These are phyloP conservation scores for Ochropacha duplaris DNA, from an alignment of 2,888 invertebrate species.

Conservation along the genomic window DNA sequence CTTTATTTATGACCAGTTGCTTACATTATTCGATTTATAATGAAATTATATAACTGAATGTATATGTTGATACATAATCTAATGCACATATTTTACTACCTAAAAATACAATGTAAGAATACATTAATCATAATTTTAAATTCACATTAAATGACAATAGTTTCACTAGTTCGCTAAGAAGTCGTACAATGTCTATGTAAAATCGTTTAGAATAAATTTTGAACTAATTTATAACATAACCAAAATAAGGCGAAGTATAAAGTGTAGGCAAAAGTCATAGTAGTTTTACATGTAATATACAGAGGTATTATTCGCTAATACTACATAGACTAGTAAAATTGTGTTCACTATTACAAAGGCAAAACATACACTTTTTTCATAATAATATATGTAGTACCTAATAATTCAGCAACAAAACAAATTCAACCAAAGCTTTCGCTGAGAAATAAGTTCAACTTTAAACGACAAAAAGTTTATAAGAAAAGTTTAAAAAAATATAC, in stretches of 20 bases:
- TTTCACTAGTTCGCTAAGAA: too few relatives aligned
- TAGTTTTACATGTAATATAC: conserved; percentile 44
- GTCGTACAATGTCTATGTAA: neutral
- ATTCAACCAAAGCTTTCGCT: conserved; percentile 44
- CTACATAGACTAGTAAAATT: conserved; percentile 73
- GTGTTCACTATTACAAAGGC: conserved; percentile 56
- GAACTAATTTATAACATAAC: neutral
- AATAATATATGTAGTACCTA: conserved; percentile 31
- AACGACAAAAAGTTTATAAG: conserved; percentile 9
- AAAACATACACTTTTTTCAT: conserved; percentile 21
- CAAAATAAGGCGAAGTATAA: neutral
- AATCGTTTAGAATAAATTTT: neutral
- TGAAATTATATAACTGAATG: neutral
- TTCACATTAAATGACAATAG: neutral
- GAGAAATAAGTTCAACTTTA: conserved; percentile 28
- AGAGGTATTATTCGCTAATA: conserved; percentile 67
- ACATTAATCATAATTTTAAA: neutral
- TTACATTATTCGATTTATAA: neutral
- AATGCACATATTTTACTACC: neutral
- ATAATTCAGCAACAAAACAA: conserved; percentile 54
- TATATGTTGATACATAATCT: neutral
- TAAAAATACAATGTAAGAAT: conserved; percentile 4
- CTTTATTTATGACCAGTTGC: neutral
- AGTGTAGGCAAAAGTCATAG: conserved; percentile 14
- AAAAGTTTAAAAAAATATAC: neutral